These are phyloP conservation scores for Drosophila austrosaltans DNA, from an alignment of 2,888 invertebrate species.

Conservation along the genomic window DNA sequence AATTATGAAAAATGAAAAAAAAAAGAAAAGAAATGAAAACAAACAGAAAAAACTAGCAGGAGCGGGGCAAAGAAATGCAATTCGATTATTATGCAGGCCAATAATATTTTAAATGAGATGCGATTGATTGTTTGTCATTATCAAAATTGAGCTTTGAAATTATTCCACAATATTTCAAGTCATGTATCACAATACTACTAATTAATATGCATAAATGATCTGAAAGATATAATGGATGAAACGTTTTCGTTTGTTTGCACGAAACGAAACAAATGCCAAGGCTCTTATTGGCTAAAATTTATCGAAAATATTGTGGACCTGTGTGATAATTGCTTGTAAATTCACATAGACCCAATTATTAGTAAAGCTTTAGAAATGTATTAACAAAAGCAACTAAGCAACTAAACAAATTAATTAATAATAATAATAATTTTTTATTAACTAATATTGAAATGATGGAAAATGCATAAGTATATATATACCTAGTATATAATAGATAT, in stretches of 20 bases:
- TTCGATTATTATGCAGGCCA: constrained; percentile 4
- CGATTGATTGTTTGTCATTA: background rate
- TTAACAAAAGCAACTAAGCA: constrained; percentile 5
- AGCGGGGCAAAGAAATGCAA: background rate
- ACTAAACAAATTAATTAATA: background rate
- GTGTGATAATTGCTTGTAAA: constrained; percentile 1
- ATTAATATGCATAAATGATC: too few relatives aligned
- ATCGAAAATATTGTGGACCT: constrained; percentile 1
- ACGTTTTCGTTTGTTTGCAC: background rate
- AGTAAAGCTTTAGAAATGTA: constrained; percentile 8
- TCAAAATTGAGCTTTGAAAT: constrained; percentile 1
- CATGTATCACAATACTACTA: background rate
- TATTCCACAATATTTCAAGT: background rate
- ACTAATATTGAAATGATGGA: background rate
- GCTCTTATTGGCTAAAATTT: background rate
- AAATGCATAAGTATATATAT: constrained; percentile 6
- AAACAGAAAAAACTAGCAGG: background rate
- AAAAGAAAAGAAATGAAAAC: background rate
- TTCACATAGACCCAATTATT: constrained; percentile 7
- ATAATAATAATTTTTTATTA: constrained; percentile 7
- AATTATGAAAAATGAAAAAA: background rate
- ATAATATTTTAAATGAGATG: background rate
- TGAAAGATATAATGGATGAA: background rate
- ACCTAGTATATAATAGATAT: constrained; percentile 11
- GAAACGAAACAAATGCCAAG: background rate